These are phyloP conservation scores for Helicoverpa assulta DNA, from an alignment of 2,888 invertebrate species.

Conservation along the genomic window DNA sequence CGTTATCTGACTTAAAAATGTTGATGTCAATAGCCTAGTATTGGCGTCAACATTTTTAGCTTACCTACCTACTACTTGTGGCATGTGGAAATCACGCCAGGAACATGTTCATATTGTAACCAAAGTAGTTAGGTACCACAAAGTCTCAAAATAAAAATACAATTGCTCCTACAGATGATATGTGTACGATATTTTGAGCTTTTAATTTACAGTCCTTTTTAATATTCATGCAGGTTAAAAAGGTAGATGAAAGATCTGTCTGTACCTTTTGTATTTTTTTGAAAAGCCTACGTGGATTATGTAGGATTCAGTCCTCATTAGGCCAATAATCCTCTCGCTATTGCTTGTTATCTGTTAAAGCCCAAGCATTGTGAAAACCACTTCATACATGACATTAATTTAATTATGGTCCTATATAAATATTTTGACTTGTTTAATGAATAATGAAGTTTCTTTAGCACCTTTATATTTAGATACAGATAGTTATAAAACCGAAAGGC, in stretches of 20 bases:
- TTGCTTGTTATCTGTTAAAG: background rate
- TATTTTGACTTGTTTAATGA: no score
- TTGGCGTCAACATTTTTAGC: background rate
- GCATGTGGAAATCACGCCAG: no score
- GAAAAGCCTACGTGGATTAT: background rate
- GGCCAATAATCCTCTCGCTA: background rate
- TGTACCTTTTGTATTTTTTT: background rate
- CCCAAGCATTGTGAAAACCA: background rate
- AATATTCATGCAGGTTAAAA: background rate
- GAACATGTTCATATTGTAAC: no score
- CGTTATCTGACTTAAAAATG: background rate
- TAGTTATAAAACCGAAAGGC: no score
- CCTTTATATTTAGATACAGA: no score
- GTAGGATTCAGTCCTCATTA: constrained; percentile 1
- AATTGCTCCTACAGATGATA: no score
- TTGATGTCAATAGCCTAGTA: background rate
- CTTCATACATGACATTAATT: background rate
- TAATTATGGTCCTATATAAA: background rate
- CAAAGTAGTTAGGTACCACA: no score
- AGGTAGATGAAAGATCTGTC: background rate
- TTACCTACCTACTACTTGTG: no score
- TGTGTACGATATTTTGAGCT: no score
- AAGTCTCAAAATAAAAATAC: no score
- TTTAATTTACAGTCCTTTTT: no score
- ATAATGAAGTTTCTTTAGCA: no score